A percentile compares a stretch with the other conserved stretches of the same genome.
Conservation (phyloP, 2,113 vertebrate genomes). For the Dolichallabes microphthalmus region DNA sequence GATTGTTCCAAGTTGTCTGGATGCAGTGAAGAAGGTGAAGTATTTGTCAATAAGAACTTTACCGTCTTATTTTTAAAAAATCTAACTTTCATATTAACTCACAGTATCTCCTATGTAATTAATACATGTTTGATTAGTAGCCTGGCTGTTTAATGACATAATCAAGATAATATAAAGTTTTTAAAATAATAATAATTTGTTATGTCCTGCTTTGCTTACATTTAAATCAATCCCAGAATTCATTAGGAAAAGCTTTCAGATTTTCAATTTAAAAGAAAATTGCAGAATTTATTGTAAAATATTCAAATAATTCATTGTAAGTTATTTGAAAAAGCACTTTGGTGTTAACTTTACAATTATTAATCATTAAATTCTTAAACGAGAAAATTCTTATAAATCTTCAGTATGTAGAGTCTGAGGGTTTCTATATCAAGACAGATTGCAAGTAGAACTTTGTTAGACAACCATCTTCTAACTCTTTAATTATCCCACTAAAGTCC, state of each 20-base stretch:
- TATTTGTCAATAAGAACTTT: no score
- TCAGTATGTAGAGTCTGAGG: not conserved
- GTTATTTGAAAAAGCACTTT: not conserved
- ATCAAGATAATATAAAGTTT: not conserved
- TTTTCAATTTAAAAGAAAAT: not conserved
- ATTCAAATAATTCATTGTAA: not conserved
- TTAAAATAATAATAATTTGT: not conserved
- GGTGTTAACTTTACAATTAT: not conserved
- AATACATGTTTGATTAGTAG: not conserved
- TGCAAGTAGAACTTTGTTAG: not conserved
- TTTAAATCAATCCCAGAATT: not conserved
- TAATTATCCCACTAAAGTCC: not conserved
- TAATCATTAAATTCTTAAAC: not conserved
- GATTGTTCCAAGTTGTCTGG: no score
- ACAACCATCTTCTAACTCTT: not conserved
- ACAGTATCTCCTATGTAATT: not conserved
- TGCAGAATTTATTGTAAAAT: not conserved
- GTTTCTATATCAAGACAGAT: not conserved
- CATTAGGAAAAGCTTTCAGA: not conserved
- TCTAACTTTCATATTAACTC: not conserved
- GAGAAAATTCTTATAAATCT: no score
- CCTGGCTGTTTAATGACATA: not conserved
- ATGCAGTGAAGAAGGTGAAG: no score
- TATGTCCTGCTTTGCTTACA: not conserved
- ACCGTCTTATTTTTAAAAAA: no score